These are phyloP conservation scores for Triplophysa rosa DNA, from an alignment of 2,113 vertebrate species.

Conservation along the genomic window DNA sequence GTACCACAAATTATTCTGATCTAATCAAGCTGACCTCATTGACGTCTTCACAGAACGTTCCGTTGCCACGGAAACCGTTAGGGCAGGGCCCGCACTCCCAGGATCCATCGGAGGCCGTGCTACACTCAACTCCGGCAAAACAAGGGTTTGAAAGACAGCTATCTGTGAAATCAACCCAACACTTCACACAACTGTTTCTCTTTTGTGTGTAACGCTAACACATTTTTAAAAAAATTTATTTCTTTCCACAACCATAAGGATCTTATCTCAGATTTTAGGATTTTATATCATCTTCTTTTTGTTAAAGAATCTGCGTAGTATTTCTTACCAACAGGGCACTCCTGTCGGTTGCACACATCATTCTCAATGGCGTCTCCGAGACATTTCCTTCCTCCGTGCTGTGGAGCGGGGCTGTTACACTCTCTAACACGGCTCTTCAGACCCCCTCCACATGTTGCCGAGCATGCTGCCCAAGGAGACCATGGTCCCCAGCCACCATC, in stretches of 20 bases:
- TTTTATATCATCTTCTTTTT: too few species aligned
- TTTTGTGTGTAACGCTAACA: neutral
- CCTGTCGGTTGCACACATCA: constrained; percentile 83
- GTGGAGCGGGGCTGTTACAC: constrained; percentile 86
- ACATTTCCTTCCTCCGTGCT: constrained; percentile 84
- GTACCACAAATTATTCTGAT: neutral
- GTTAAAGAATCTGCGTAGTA: neutral
- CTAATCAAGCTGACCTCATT: constrained; percentile 77
- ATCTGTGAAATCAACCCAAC: constrained; percentile 72
- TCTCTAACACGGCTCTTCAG: constrained; percentile 81
- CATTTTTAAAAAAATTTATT: too few species aligned
- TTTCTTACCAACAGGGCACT: constrained; percentile 83
- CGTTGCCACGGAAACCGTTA: constrained; percentile 86
- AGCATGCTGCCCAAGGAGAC: constrained; percentile 89
- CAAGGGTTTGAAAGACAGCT: constrained; percentile 90
- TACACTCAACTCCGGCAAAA: constrained; percentile 88
- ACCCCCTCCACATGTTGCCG: constrained; percentile 87
- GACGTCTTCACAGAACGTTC: constrained; percentile 89
- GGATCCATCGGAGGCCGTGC: constrained; percentile 80
- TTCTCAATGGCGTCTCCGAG: constrained; percentile 81
- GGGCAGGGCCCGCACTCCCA: constrained; percentile 93
- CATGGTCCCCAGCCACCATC: constrained; percentile 91
- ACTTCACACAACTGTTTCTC: neutral
- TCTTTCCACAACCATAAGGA: neutral
- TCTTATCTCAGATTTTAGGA: neutral